A percentile compares a stretch with the other conserved stretches of the same genome.
phyloP scores from a whole-genome alignment of 2,797 vertebrate species.

The Epinephelus awoara region DNA sequence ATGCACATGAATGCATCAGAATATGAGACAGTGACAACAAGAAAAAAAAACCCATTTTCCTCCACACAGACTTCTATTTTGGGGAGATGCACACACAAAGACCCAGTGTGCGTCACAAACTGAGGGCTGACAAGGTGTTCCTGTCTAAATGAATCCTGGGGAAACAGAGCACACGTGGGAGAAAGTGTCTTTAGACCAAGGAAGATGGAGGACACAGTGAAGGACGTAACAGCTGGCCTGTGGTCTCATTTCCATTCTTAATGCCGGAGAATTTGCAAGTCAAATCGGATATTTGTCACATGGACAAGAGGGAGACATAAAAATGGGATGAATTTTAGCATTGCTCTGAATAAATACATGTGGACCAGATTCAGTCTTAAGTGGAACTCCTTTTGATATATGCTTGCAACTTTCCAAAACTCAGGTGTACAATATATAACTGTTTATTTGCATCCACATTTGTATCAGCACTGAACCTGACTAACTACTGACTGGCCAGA shows the following conservation, averaged over 20 bases:
- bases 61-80: constrained; percentile 52
- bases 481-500: background rate
- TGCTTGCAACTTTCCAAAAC: background rate
- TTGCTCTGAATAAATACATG: background rate
- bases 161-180: constrained; percentile 41
- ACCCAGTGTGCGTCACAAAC: constrained; percentile 54
- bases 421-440: background rate
- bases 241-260: constrained; percentile 15
- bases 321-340: background rate
- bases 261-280: background rate
- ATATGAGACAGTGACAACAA: constrained; percentile 18
- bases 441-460: background rate
- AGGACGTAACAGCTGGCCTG: constrained; percentile 3
- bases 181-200: constrained; percentile 20
- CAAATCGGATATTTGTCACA: background rate
- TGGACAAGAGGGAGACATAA: background rate
- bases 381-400: background rate
- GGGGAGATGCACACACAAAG: constrained; percentile 17
- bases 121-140: constrained; percentile 44
- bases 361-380: background rate
- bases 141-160: constrained; percentile 49
- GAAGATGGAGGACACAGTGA: constrained; percentile 31
- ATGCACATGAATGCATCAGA: constrained; percentile 17
- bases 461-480: constrained; percentile 1
- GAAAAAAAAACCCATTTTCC: background rate